Evolutionary conservation across 2,888 invertebrate genomes (phyloP), one percentile per base, ranked within the genome.

Genomic region (Amphiduros pacificus): DNA sequence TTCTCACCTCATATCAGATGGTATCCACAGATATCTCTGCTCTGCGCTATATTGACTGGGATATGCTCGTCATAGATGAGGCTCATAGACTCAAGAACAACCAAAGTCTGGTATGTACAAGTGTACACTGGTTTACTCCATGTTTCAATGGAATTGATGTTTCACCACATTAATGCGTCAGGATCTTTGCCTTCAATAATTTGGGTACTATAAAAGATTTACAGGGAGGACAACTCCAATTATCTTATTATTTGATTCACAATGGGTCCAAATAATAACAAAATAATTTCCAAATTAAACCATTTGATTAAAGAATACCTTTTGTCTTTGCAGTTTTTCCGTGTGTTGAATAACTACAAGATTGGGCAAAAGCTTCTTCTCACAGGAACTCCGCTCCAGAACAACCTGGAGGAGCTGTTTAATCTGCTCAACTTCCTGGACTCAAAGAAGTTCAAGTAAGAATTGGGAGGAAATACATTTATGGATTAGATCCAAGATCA

Each of bases 361-460:
- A 44, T 71, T 17, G 56, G 65, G 48, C 70, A 69, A 62, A 70
- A 68, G 49, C 63, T 71, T 9, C 62, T 71, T 9, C 59, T 71
- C 56, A 71, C 71, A 24, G 70, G 71, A 26, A 71, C 71, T 11
- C 70, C 70, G 17, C 63, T 71, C 0, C 71, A 71, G 60, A 71
- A 71, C 62, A 71, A 69, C 44, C 60, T 71, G n/a, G 70, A 71
- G 36, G 71, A 71, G 61, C 64, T 71, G 20, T 71, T 71, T 55
- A 67, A 71, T 51, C 66, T 71, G 3, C 67, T 71, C 32, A 64
- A 69, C 62, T 71, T 71, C 58, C 61, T 71, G 22, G 67, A 71
- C 28, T 66, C 67, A 1, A 62, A 61, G 6, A 68, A 69, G 54
- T 71, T 71, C 49, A 44, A 51, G 71, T 71, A 20, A 58, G 67